Evolutionary conservation across 2,797 vertebrate genomes (phyloP).

Genomic region (Thalassophryne amazonica): DNA sequence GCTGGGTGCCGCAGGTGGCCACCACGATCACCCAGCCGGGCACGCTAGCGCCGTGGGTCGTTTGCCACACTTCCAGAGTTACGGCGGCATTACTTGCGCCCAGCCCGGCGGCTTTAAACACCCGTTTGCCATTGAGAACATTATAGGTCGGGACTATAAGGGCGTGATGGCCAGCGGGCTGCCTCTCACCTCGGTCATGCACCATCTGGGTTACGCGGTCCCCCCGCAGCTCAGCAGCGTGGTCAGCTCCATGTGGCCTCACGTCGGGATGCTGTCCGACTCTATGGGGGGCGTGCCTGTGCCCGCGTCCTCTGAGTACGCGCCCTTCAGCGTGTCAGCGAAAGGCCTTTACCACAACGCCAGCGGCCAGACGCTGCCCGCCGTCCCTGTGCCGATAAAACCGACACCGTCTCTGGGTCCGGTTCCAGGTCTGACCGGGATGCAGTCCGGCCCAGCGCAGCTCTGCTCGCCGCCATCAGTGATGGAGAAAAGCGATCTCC

Average conservation of each 20-base stretch:
- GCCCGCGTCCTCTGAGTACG: conserved; percentile 85
- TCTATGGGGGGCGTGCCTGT: conserved; percentile 78
- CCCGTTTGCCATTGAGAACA: conserved; percentile 96
- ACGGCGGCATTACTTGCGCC: conserved; percentile 77
- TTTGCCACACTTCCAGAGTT: conserved; percentile 87
- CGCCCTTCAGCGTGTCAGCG: conserved; percentile 88
- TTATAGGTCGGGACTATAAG: conserved; percentile 95
- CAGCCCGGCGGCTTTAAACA: conserved; percentile 91
- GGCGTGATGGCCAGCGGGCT: conserved; percentile 89
- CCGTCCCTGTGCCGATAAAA: conserved; percentile 93
- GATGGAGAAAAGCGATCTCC: conserved; percentile 79
- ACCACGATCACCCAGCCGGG: conserved; percentile 78
- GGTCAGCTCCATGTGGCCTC: conserved; percentile 94
- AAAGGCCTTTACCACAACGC: conserved; percentile 89
- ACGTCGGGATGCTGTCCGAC: conserved; percentile 90
- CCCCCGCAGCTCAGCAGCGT: conserved; percentile 88
- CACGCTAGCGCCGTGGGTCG: conserved; percentile 81
- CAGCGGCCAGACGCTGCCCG: conserved; percentile 84
- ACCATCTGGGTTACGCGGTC: conserved; percentile 93
- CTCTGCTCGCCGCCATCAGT: conserved; percentile 77
- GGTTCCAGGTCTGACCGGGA: conserved; percentile 74
- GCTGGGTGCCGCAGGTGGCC: conserved; percentile 63
- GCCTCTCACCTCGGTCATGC: conserved; percentile 95
- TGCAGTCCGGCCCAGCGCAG: conserved; percentile 73
- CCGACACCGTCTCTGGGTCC: conserved; percentile 85